Base-by-base conservation (phyloP, 2,113 vertebrate genomes). In the Aegithalos caudatus region DNA sequence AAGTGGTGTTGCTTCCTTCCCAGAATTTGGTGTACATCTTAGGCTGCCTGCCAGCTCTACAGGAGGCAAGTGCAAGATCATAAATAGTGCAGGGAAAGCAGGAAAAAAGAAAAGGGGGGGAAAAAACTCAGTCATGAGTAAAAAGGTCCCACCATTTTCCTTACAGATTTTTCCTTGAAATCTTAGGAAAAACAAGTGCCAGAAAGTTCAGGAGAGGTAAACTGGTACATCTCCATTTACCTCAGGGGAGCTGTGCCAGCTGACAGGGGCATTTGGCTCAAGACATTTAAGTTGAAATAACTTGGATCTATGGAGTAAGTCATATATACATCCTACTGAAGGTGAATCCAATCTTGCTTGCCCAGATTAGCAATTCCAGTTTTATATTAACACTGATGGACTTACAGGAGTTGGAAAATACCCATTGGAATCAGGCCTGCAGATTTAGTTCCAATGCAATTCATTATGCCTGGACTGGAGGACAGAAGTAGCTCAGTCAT, bases 11-110 rank as follows among this genome's bases (percentile, higher is more conserved):
- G 92, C 94, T 94, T 97, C 92, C 82, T 91, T 82, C 86, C 92
- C 93, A 91, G 94, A 97, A 97, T 96, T 97, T 94, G 94, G 95
- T 97, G 88, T 86, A 94, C 84, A 80, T 61, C 93, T 95, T 65
- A 79, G 90, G 90, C 97, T 17, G 45, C 81, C 94, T 97, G 97
- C 95, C 96, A 97, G 96, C 95, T 94, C 19, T 85, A 84, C 92
- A 94, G 90, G 86, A 95, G 60, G 56, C 86, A 94, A 95, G 73
- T 71, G 74, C 87, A 94, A 94, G 93, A 95, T 94, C 91, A 40
- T 74, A 95, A 96, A 95, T 78, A 81, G 93, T 90, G 80, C 88
- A 64, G 81, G 76, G 72, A 89, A 57, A 85, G 85, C 86, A 91
- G 76, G 56, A 92, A 90, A 94, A 95, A 93, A 87, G 17, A 58